Base-by-base conservation (phyloP, 2,888 invertebrate genomes). In the Chrysolina oricalcia region DNA sequence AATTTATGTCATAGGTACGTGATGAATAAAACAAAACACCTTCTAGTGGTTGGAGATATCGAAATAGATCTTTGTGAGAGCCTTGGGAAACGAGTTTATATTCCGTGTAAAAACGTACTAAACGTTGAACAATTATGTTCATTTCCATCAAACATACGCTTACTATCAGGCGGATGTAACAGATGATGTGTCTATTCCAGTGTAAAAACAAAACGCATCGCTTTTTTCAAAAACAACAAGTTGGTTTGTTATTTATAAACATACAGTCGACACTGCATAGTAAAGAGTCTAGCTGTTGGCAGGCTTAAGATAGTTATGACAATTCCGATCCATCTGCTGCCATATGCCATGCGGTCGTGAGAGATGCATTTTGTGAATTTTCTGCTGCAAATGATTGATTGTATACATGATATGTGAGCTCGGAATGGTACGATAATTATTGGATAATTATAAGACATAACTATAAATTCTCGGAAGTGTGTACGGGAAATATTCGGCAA, bases 261-360 rank as follows among this genome's bases (percentile, higher is more conserved):
- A n/a, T 35, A n/a, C 21, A 56, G 27, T 27, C 59, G 59, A 59
- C 59, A 59, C 59, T 35, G n/a, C 35, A 27, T 35, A 35, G 59
- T 59, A 59, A 35, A 59, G n/a, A 9, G n/a, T 59, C 27, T 59
- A 59, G 59, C 59, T 27, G 59, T 59, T 59, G 59, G 59, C 59
- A 35, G 35, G 27, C 59, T 13, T 23, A 59, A 11, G 27, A 27
- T 59, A 59, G 27, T 59, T 35, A 59, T 35, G 59, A 59, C 59
- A 59, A 59, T 59, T 59, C 27, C 35, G 8, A 59, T 59, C 59
- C 59, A 59, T 59, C 59, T 59, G 59, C 35, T 59, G 59, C 59
- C 59, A 59, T 59, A 59, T 59, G 35, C 59, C 27, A n/a, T 35
- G 10, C 59, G 56, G 23, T 59, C 35, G 59, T 35, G 59, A 59